Evolutionary conservation across 2,113 vertebrate genomes (phyloP).

Genomic region (Bujurquina vittata): DNA sequence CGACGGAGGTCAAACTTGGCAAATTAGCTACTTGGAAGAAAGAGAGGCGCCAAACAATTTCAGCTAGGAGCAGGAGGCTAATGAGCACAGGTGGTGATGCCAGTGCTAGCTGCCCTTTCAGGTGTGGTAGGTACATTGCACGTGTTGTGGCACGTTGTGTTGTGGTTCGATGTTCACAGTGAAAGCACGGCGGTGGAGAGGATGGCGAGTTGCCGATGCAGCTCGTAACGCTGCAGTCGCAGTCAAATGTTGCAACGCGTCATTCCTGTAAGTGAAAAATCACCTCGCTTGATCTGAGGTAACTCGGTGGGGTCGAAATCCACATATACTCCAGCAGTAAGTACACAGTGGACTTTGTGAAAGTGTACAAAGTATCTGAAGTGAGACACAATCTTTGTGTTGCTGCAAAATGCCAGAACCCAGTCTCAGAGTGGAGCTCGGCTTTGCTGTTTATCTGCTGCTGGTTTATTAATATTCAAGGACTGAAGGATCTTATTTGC

Average conservation of each 20-base stretch:
- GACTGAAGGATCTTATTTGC: no score
- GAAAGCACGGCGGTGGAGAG: no score
- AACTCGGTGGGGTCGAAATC: no score
- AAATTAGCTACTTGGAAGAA: no score
- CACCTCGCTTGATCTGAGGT: not conserved
- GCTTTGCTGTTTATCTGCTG: no score
- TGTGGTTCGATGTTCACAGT: no score
- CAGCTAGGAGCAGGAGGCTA: not conserved
- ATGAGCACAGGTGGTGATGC: not conserved
- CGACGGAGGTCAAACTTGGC: not conserved
- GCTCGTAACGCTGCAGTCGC: not conserved
- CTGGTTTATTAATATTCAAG: no score
- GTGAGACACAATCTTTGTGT: not conserved
- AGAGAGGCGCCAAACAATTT: not conserved
- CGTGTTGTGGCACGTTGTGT: not conserved
- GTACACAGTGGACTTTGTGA: not conserved
- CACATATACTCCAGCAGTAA: not conserved
- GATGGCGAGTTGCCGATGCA: not conserved
- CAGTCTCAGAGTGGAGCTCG: no score
- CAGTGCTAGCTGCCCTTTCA: not conserved
- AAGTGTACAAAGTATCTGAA: not conserved
- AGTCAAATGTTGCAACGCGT: not conserved
- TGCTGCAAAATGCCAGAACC: no score
- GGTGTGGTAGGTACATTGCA: not conserved
- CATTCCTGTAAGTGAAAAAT: not conserved